These are phyloP conservation scores for Cottus gobio DNA, from an alignment of 2,113 vertebrate species.

Conservation along the genomic window DNA sequence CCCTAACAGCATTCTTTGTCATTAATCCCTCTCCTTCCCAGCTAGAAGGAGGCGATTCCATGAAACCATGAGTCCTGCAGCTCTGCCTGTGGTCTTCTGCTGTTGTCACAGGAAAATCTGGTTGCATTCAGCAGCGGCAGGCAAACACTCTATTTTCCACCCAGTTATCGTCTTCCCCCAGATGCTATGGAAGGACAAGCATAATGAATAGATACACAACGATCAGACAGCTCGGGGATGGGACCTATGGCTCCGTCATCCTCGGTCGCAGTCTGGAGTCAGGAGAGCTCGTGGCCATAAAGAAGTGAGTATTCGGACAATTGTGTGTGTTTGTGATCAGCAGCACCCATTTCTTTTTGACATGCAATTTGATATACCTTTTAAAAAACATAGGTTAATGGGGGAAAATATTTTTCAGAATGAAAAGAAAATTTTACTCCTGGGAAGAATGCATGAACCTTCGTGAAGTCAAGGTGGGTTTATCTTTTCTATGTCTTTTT, in stretches of 20 bases:
- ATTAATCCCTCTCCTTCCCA: slow-evolving; percentile 1
- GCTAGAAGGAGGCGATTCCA: slow-evolving; percentile 79
- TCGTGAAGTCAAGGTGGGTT: slow-evolving; percentile 93
- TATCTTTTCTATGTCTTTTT: background rate
- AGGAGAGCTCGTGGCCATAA: slow-evolving; percentile 96
- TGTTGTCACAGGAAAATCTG: slow-evolving; percentile 92
- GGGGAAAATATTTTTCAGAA: slow-evolving; percentile 78
- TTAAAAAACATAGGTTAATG: background rate
- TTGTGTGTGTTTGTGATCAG: background rate
- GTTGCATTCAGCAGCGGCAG: slow-evolving; percentile 83
- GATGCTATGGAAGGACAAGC: slow-evolving; percentile 79
- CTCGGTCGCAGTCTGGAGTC: slow-evolving; percentile 94
- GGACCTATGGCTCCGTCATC: slow-evolving; percentile 95
- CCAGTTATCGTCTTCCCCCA: slow-evolving; percentile 36
- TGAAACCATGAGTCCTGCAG: slow-evolving; percentile 89
- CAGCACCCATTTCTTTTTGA: background rate
- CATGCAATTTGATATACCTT: background rate
- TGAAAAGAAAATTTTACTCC: slow-evolving; percentile 98
- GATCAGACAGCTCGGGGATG: slow-evolving; percentile 95
- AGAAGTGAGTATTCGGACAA: slow-evolving; percentile 87
- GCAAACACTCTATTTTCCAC: slow-evolving; percentile 46
- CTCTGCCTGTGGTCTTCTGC: slow-evolving; percentile 83
- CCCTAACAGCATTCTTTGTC: background rate
- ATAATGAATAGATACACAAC: slow-evolving; percentile 95
- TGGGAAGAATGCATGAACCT: slow-evolving; percentile 99